Base-by-base conservation (phyloP, 2,797 vertebrate genomes). In the Tympanoctomys barrerae region DNA sequence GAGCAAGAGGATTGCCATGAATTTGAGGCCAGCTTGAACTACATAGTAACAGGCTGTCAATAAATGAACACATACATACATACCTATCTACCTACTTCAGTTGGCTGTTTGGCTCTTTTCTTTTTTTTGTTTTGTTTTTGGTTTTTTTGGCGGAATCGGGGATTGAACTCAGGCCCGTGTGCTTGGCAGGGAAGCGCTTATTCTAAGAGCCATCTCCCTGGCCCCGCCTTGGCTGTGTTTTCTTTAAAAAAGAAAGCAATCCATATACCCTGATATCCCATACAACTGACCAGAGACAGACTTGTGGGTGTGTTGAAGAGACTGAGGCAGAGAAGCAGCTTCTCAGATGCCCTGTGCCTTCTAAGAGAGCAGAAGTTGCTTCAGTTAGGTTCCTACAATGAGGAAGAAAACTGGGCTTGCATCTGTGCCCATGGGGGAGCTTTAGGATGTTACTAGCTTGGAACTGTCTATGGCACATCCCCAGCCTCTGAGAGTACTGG, bases 371-470 rank as follows among this genome's bases (percentile, higher is more conserved):
- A 71, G 49, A 94, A n/a, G 59, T 46, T 22, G 59, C 62, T 39
- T 66, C 52, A 26, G 57, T 42, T 57, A 82, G 33, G 49, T 10
- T 42, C 18, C 57, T 42, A 59, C 16, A 26, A 70, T 54, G 11
- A 18, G 33, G 22, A 83, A 14, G 36, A 87, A 96, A 87, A 68
- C 31, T 90, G 13, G 2, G 11, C 87, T 96, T 94, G 49, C 39
- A 64, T 96, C 88, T 70, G 1, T 83, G 42, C 57, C 49, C 11
- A 28, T 59, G 13, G 31, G 81, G 46, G 66, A 96, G 22, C 11
- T 66, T 90, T 33, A n/a, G 22, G 2, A 10, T 94, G 2, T 82
- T 91, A 39, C 82, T 93, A 88, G 24, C 71, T 46, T 61, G 19
- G 10, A 93, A 75, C 36, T 87, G 36, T 68, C 22, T 75, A 21